Conservation (phyloP, 2,888 invertebrate species). For the Dasysyrphus tricinctus region DNA sequence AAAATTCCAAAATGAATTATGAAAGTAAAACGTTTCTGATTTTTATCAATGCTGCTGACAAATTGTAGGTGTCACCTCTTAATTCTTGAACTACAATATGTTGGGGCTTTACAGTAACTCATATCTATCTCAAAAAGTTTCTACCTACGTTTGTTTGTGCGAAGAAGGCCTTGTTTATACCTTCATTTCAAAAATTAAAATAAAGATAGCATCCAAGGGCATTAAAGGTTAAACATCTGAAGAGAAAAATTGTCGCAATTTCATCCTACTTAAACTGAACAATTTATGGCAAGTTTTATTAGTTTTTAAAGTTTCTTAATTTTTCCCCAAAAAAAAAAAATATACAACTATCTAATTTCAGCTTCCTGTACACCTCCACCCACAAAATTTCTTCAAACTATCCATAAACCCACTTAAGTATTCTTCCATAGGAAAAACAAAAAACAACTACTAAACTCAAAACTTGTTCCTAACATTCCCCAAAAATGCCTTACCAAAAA, state of each 20-base stretch:
- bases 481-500: background rate
- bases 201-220: background rate
- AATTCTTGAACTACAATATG: no score
- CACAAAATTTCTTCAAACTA: background rate
- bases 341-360: background rate
- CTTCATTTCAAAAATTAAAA: no score
- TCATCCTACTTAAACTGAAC: background rate
- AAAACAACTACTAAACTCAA: background rate
- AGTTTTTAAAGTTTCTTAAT: background rate
- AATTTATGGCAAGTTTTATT: slow-evolving; percentile 3
- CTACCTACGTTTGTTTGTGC: no score
- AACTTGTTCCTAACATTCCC: slow-evolving; percentile 4
- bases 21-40: no score
- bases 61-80: no score
- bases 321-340: background rate
- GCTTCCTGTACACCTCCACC: background rate
- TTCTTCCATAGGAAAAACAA: background rate
- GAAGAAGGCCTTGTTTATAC: no score
- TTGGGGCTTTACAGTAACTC: no score
- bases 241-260: background rate
- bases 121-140: no score
- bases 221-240: background rate
- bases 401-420: background rate
- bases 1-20: no score
- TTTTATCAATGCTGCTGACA: no score